Base-by-base conservation (phyloP, 2,888 invertebrate genomes). In the Meandrusa payeni region DNA sequence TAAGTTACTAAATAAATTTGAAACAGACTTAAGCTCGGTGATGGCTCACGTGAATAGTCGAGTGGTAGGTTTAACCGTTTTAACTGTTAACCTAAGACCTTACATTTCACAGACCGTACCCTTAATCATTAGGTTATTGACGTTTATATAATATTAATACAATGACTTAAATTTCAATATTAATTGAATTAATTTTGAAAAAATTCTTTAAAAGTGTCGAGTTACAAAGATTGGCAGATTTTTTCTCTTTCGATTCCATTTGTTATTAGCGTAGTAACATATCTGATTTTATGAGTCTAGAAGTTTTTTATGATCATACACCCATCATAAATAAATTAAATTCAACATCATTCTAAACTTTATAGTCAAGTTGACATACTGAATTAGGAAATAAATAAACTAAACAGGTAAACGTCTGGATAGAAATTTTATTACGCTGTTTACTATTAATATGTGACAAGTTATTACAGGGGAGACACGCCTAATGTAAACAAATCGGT, bases 401-500 rank as follows among this genome's bases (percentile, higher is more conserved):
- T 24, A 13, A 20, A 26, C 31, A 13, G 19, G 31, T 24, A 32
- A 37, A 37, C 29, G 29, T 15, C n/a, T 6, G 12, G 29, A 37
- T 26, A 43, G 42, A 37, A 23, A 31, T 31, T 43, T 43, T 43
- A 43, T 43, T 26, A 24, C 13, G 29, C 9, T 26, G 29, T 43
- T 43, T 29, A 32, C 37, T 37, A 26, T 43, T 43, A 43, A 37
- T 20, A 43, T 31, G 31, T 43, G 31, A 24, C 24, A 37, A 31
- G 19, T 37, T 43, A 37, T 43, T 43, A 32, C 43, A 20, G 13
- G 5, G 19, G 13, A 26, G 43, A 37, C 17, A 37, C 19, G 10
- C 31, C 12, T 26, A 36, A 31, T 31, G 43, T 37, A 43, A 37
- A 43, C 43, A 41, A 49, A 45, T 51, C 23, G 34, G 32, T 46